phyloP scores from a whole-genome alignment of 2,113 vertebrate genomes.

The Malurus elegans region DNA sequence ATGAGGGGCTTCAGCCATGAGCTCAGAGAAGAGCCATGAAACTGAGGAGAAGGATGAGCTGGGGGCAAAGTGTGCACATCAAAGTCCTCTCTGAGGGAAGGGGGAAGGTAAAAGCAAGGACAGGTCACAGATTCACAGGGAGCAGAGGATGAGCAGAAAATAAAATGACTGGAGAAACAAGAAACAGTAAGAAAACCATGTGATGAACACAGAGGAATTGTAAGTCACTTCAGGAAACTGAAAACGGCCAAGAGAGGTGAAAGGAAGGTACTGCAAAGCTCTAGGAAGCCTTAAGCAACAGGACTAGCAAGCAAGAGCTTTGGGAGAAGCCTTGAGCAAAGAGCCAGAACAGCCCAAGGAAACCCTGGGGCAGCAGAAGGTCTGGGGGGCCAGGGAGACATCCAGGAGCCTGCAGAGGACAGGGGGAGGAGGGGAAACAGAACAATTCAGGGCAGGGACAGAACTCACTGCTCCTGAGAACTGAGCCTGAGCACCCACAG shows the following conservation, averaged over 20 bases:
- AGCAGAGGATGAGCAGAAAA: not conserved
- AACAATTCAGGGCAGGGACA: not conserved
- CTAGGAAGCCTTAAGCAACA: not conserved
- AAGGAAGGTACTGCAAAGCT: not conserved
- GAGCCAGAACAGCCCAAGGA: not conserved
- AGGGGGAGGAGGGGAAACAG: not conserved
- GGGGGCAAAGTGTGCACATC: not conserved
- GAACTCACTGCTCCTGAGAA: accelerated
- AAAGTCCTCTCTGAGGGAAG: not conserved
- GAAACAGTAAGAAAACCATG: not conserved
- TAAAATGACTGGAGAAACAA: not conserved
- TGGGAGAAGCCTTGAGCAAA: not conserved
- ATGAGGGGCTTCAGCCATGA: accelerated
- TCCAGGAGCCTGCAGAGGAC: not conserved
- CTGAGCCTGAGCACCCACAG: accelerated
- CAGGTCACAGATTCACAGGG: not conserved
- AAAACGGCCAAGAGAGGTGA: not conserved
- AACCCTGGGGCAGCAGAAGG: not conserved
- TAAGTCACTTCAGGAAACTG: not conserved
- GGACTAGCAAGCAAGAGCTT: not conserved
- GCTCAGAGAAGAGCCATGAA: not conserved
- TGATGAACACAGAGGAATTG: not conserved
- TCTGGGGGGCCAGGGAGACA: not conserved
- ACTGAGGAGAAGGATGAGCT: not conserved
- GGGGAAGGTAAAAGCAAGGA: not conserved